phyloP scores from a whole-genome alignment of 2,113 vertebrate genomes.

The Melanerpes formicivorus region DNA sequence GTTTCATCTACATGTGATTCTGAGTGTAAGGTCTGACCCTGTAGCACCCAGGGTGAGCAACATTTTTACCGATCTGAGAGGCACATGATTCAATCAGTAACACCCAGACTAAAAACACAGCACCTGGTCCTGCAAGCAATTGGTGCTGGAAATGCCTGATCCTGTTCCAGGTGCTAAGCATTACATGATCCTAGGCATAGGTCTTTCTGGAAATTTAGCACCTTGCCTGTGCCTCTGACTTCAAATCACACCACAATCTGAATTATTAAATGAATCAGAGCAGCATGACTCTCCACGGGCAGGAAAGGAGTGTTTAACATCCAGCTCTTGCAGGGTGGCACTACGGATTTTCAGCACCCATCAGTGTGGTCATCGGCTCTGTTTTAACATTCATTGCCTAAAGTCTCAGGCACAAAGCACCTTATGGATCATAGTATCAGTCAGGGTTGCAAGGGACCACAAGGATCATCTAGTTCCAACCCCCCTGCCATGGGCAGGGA shows the following conservation, averaged over 20 bases:
- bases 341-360: background rate
- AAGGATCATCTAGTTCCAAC: too few relatives aligned
- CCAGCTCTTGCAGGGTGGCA: background rate
- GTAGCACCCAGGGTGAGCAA: background rate
- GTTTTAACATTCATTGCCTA: background rate
- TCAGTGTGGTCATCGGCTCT: background rate
- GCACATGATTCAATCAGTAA: background rate
- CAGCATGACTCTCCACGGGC: background rate
- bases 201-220: background rate
- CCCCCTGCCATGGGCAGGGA: too few relatives aligned
- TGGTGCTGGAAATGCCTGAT: background rate
- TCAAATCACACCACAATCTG: background rate
- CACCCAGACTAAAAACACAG: background rate
- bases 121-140: background rate
- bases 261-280: background rate
- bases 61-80: background rate
- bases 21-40: background rate
- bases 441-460: too few relatives aligned
- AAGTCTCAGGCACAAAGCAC: background rate
- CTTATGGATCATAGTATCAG: background rate
- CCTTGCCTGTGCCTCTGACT: background rate
- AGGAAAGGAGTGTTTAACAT: background rate
- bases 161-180: background rate
- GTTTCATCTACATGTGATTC: background rate
- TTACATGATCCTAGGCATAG: background rate